A percentile compares a stretch with the other conserved stretches of the same genome.
Conservation (phyloP, 2,888 invertebrate genomes). For the Rhamphomyia laevipes region DNA sequence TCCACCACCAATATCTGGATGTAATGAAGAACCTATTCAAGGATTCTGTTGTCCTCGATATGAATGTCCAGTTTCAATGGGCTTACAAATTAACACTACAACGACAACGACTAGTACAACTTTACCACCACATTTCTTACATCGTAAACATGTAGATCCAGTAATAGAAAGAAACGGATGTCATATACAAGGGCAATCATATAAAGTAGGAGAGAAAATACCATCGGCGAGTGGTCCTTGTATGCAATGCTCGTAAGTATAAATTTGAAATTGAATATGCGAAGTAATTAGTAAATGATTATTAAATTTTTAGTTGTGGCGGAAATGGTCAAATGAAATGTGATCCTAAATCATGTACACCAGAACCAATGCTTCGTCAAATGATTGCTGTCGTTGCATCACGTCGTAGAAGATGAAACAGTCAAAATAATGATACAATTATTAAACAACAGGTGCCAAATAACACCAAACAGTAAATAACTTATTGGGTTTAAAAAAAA, state of each 20-base stretch:
- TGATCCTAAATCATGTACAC: slow-evolving; percentile 80
- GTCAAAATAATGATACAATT: slow-evolving; percentile 1
- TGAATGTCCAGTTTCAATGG: slow-evolving; percentile 85
- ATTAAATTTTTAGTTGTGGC: slow-evolving; percentile 57
- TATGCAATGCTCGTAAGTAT: slow-evolving; percentile 85
- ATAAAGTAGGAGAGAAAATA: slow-evolving; percentile 75
- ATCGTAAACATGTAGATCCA: slow-evolving; percentile 65
- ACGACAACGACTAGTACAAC: slow-evolving; percentile 81
- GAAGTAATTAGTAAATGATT: neutral
- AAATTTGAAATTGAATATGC: neutral
- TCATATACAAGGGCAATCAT: slow-evolving; percentile 73
- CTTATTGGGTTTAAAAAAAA: neutral
- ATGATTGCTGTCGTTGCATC: slow-evolving; percentile 77
- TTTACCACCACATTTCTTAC: slow-evolving; percentile 70
- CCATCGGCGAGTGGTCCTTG: slow-evolving; percentile 83
- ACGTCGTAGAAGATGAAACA: slow-evolving; percentile 56
- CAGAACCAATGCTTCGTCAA: slow-evolving; percentile 80
- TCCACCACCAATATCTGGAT: slow-evolving; percentile 84
- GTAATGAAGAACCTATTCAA: slow-evolving; percentile 82
- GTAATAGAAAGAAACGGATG: slow-evolving; percentile 60
- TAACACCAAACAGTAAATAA: slow-evolving; percentile 11
- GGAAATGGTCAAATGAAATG: slow-evolving; percentile 90
- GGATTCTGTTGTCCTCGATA: slow-evolving; percentile 93
- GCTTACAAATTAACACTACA: slow-evolving; percentile 65
- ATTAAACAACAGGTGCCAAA: slow-evolving; percentile 13